Evolutionary conservation across 2,113 vertebrate genomes (phyloP), one percentile per base, ranked within the genome.

Genomic region (Leptobrachium leishanense): DNA sequence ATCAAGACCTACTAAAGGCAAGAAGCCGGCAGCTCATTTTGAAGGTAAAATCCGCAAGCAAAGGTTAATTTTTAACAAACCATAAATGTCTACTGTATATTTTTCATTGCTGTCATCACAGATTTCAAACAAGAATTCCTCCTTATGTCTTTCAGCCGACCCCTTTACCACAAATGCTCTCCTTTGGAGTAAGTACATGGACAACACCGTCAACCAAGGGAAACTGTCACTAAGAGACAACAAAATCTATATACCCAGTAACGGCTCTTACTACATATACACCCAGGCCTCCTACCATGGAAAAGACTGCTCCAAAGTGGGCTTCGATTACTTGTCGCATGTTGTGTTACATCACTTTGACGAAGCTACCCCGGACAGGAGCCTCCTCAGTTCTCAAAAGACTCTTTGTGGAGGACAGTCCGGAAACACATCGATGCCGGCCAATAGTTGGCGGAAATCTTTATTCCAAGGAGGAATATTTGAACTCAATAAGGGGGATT

Each of bases 391-490:
- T 0, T 57, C 87, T 41, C 85, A 87, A 76, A 88, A 83, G 66
- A 83, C 84, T 0, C 85, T 83, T 46, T 84, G 82, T 64, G 81
- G 83, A 0, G 86, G 54, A 6, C 46, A 11, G 46, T 2, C 20
- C 1, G 40, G 3, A 53, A 15, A 31, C 6, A n/a, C 44, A 6
- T 5, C 39, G 6, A 3, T 6, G 12, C 3, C 20, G 13, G 6
- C 0, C 3, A 1, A 6, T 41, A 39, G 55, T 2, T 89, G 88
- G 88, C 62, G 84, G 15, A 85, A 20, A 66, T 84, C 87, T 0
- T 67, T 88, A 67, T 88, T 86, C 80, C 84, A 86, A 54, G 88
- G 87, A 1, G 88, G 87, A 0, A 85, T 85, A 44, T 89, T 89
- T 42, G 81, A 84, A 74, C 86, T 89, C 59, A 62, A 75, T 1